Conservation (phyloP, 2,888 invertebrate genomes). For the Aspidapion aeneum region DNA sequence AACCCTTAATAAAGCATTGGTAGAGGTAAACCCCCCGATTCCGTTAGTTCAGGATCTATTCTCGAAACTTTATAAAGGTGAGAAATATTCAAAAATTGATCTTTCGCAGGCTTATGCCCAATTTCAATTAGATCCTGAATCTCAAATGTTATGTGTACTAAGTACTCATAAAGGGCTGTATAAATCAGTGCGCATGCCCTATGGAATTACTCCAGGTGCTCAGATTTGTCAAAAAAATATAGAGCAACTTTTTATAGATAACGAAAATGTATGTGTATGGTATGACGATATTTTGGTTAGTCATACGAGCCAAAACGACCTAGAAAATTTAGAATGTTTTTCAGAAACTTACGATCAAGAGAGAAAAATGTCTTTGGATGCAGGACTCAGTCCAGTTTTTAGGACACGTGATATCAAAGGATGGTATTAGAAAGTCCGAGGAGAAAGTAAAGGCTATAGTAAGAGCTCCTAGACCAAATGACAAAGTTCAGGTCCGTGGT, state of each 20-base stretch:
- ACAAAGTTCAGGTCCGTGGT: slow-evolving; percentile 15
- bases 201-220: slow-evolving; percentile 41
- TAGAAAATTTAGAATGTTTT: slow-evolving; percentile 29
- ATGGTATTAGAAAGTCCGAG: slow-evolving; percentile 24
- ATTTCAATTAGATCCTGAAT: slow-evolving; percentile 33
- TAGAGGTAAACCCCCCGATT: slow-evolving; percentile 28
- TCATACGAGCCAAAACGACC: slow-evolving; percentile 28
- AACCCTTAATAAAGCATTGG: slow-evolving; percentile 29
- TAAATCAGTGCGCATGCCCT: slow-evolving; percentile 37
- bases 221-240: slow-evolving; percentile 39
- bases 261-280: slow-evolving; percentile 33
- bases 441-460: slow-evolving; percentile 24
- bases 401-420: slow-evolving; percentile 26
- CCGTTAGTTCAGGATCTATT: slow-evolving; percentile 31
- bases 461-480: slow-evolving; percentile 17
- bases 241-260: slow-evolving; percentile 36
- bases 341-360: slow-evolving; percentile 26
- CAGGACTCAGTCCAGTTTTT: slow-evolving; percentile 36
- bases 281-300: neutral
- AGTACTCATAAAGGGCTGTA: slow-evolving; percentile 40
- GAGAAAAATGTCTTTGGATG: slow-evolving; percentile 39
- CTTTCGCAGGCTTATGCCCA: slow-evolving; percentile 38
- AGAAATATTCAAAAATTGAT: slow-evolving; percentile 30
- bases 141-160: slow-evolving; percentile 32
- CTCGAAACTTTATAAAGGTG: slow-evolving; percentile 25